Evolutionary conservation across 2,797 vertebrate genomes (phyloP).

Genomic region (Otolemur crassicaudatus): DNA sequence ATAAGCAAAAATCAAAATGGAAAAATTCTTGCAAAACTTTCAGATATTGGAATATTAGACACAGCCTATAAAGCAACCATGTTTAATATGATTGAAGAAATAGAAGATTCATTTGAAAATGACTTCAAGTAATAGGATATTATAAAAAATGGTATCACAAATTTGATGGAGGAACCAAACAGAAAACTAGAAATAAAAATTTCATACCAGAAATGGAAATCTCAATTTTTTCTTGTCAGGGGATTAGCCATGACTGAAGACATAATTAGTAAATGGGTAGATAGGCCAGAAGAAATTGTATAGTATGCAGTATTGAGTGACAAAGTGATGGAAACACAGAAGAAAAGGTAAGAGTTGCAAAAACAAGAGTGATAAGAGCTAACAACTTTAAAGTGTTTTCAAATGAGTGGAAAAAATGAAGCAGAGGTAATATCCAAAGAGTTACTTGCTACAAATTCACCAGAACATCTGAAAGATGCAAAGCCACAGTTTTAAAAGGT

Average conservation of each 20-base stretch:
- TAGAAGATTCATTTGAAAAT: neutral
- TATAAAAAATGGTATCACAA: neutral
- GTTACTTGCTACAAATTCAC: neutral
- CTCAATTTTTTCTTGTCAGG: neutral
- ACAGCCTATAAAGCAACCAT: neutral
- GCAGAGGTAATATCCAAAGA: neutral
- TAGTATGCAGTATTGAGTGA: neutral
- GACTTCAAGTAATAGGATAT: neutral
- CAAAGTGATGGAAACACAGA: neutral
- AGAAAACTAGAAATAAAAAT: neutral
- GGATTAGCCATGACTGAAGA: neutral
- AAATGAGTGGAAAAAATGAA: neutral
- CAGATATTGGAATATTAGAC: neutral
- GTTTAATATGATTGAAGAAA: neutral
- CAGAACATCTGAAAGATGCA: neutral
- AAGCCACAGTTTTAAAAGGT: neutral
- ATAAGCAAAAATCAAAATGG: neutral
- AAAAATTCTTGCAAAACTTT: neutral
- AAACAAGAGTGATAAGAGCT: neutral
- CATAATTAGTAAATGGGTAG: neutral
- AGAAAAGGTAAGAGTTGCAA: neutral
- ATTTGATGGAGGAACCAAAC: neutral
- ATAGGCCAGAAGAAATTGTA: neutral
- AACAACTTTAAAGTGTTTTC: neutral
- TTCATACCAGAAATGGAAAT: neutral